Conservation (phyloP, 2,113 vertebrate species). For the Cynocephalus volans region DNA sequence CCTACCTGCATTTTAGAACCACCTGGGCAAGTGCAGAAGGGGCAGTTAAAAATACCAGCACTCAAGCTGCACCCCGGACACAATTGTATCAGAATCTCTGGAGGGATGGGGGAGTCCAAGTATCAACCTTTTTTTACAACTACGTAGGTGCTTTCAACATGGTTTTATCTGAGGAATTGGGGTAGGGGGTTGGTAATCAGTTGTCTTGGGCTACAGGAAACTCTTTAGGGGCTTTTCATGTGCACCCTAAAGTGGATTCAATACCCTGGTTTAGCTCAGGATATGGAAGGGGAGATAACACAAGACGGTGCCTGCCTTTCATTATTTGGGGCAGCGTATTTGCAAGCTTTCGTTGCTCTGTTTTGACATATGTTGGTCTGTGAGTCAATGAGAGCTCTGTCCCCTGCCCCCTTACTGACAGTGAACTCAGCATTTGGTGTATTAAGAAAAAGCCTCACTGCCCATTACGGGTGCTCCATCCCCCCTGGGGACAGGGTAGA, state of each 20-base stretch:
- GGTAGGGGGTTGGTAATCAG: neutral
- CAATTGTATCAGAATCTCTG: neutral
- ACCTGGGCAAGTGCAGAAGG: accelerated
- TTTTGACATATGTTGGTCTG: neutral
- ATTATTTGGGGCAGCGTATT: neutral
- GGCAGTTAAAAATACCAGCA: neutral
- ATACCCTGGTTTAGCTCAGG: neutral
- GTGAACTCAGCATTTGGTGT: slow-evolving; percentile 18
- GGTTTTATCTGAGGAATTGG: neutral
- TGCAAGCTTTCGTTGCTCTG: neutral
- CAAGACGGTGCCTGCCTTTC: neutral
- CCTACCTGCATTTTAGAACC: neutral
- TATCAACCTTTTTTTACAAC: neutral
- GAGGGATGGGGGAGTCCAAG: neutral
- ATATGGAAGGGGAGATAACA: neutral
- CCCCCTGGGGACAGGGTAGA: neutral
- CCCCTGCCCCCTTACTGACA: accelerated
- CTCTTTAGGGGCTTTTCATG: neutral
- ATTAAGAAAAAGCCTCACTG: neutral
- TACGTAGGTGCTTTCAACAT: neutral
- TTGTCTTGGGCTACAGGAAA: neutral
- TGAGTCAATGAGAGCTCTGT: neutral
- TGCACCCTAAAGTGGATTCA: neutral
- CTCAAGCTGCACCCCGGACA: neutral
- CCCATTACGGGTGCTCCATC: neutral